A percentile compares a stretch with the other conserved stretches of the same genome.
These are phyloP conservation scores for Lamprotornis superbus DNA, from an alignment of 2,113 vertebrate species.

Conservation along the genomic window DNA sequence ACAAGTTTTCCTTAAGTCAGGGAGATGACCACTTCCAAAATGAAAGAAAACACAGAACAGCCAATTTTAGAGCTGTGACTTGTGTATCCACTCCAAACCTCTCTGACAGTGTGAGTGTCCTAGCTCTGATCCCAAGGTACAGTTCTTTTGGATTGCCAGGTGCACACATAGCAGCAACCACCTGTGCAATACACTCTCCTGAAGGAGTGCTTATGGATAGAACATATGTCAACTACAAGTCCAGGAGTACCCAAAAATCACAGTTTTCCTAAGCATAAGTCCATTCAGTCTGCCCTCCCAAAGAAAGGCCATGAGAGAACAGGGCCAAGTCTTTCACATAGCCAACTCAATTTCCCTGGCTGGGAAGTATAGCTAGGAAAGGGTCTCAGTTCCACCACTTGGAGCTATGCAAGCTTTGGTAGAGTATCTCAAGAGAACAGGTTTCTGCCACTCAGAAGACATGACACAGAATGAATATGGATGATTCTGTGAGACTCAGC, in stretches of 20 bases:
- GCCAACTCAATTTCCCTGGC: accelerated
- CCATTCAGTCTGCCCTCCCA: neutral
- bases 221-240: neutral
- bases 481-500: neutral
- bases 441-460: neutral
- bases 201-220: neutral
- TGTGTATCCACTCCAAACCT: neutral
- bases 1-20: neutral
- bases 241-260: neutral
- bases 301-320: neutral
- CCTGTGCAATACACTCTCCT: neutral
- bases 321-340: neutral
- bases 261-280: neutral
- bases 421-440: neutral
- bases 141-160: neutral
- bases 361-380: neutral
- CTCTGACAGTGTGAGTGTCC: neutral
- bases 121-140: neutral
- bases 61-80: neutral
- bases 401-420: neutral
- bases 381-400: neutral
- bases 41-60: neutral
- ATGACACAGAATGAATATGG: neutral
- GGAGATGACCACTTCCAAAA: neutral
- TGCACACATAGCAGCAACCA: neutral